Percentiles rank a stretch among this genome's conserved stretches.
Evolutionary conservation across 2,797 vertebrate genomes (phyloP).

Genomic region (Ispidina picta): DNA sequence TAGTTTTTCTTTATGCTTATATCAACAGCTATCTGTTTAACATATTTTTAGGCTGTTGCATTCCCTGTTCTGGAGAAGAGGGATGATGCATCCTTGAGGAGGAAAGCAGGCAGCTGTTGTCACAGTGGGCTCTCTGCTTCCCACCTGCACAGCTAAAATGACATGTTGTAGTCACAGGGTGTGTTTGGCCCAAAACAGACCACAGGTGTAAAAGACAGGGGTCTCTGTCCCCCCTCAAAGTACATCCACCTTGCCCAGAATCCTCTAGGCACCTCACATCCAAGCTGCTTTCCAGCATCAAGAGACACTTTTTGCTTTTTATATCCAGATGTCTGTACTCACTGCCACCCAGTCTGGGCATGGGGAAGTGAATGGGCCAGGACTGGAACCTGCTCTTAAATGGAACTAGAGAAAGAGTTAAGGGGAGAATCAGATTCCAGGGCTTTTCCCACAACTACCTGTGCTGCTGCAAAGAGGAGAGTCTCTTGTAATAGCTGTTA

Average conservation of each 20-base stretch:
- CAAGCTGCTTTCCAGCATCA: neutral
- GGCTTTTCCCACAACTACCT: neutral
- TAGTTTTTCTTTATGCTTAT: slow-evolving; percentile 49
- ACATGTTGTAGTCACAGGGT: neutral
- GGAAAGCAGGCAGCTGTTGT: slow-evolving; percentile 24
- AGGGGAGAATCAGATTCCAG: neutral
- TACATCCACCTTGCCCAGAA: neutral
- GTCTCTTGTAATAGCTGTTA: neutral
- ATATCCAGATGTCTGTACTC: neutral
- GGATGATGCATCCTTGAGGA: neutral
- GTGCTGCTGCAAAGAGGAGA: neutral
- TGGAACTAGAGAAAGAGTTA: neutral
- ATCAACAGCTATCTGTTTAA: slow-evolving; percentile 23
- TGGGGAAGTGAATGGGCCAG: fast-evolving
- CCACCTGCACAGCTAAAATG: slow-evolving; percentile 2
- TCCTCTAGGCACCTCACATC: neutral
- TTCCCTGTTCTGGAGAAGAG: neutral
- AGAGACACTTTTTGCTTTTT: neutral
- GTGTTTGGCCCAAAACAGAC: neutral
- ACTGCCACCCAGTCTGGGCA: neutral
- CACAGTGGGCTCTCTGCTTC: neutral
- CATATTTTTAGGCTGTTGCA: slow-evolving; percentile 35
- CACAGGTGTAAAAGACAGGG: neutral
- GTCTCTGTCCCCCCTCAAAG: neutral
- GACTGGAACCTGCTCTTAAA: neutral